Conservation (phyloP, 2,113 vertebrate species). For the Phaethon lepturus region DNA sequence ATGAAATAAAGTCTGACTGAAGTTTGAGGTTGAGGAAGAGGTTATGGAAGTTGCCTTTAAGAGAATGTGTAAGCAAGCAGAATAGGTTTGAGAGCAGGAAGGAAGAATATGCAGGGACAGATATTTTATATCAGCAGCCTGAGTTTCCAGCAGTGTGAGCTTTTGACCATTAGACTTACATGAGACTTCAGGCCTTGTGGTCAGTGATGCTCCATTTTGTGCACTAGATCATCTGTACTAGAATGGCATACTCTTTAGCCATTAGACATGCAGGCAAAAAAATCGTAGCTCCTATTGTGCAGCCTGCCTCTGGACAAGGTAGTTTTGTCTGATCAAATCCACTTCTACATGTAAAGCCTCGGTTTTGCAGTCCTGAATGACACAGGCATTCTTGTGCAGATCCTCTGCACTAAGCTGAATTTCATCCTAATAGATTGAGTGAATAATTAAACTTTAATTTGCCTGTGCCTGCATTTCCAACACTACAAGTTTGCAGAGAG, state of each 20-base stretch:
- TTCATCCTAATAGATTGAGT: not conserved
- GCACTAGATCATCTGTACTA: not conserved
- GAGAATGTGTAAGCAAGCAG: not conserved
- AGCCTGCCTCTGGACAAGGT: not conserved
- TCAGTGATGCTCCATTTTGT: not conserved
- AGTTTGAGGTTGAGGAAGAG: not conserved
- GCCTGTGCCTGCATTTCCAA: not conserved
- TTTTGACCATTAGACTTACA: not conserved
- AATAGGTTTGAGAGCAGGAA: not conserved
- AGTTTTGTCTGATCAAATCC: not conserved
- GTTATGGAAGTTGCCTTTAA: not conserved
- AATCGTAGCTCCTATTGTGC: not conserved
- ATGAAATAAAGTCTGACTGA: not conserved
- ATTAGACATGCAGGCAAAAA: not conserved
- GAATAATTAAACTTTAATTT: conserved; percentile 49
- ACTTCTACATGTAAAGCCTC: not conserved
- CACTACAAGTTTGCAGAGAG: not conserved
- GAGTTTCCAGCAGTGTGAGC: not conserved
- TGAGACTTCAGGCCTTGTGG: not conserved
- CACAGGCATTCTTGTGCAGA: not conserved
- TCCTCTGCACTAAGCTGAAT: not conserved
- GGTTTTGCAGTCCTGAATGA: not conserved
- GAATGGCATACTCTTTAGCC: not conserved
- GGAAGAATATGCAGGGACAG: not conserved
- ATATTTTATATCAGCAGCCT: not conserved